These are phyloP conservation scores for Orchestia grillus DNA, from an alignment of 1,140 invertebrate genomes.

Conservation along the genomic window DNA sequence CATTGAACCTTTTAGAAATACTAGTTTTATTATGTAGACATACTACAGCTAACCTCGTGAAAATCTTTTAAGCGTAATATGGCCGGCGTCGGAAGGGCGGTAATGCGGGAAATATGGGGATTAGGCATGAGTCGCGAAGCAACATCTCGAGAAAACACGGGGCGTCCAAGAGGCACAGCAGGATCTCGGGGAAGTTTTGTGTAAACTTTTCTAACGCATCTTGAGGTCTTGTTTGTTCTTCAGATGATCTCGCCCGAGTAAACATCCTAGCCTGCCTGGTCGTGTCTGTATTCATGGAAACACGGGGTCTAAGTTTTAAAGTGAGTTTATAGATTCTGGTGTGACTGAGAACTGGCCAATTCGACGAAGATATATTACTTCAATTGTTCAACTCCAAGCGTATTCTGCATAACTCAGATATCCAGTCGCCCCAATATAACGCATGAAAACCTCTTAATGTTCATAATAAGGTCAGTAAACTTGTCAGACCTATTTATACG, in stretches of 20 bases:
- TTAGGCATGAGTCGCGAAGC: not conserved
- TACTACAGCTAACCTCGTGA: too few relatives aligned
- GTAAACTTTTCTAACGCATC: constrained; percentile 25
- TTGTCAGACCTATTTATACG: not conserved
- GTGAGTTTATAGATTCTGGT: not conserved
- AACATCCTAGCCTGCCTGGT: constrained; percentile 29
- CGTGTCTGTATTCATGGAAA: not conserved
- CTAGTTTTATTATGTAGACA: too few relatives aligned
- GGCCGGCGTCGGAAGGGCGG: not conserved
- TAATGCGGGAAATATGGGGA: not conserved
- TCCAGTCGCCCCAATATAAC: not conserved
- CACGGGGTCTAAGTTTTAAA: not conserved
- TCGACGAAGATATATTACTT: not conserved
- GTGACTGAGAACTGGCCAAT: not conserved
- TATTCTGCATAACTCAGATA: not conserved
- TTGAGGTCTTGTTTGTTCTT: not conserved
- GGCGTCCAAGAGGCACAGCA: not conserved
- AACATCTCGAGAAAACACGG: not conserved
- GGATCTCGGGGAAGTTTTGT: not conserved
- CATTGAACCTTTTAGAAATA: too few relatives aligned
- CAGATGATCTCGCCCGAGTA: not conserved
- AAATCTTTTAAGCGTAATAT: not conserved
- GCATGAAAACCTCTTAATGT: not conserved
- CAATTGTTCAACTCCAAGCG: not conserved
- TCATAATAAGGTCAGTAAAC: not conserved